Percentiles rank a stretch among this genome's conserved stretches.
phyloP scores from a whole-genome alignment of 2,797 vertebrate genomes.

The Spheniscus humboldti region DNA sequence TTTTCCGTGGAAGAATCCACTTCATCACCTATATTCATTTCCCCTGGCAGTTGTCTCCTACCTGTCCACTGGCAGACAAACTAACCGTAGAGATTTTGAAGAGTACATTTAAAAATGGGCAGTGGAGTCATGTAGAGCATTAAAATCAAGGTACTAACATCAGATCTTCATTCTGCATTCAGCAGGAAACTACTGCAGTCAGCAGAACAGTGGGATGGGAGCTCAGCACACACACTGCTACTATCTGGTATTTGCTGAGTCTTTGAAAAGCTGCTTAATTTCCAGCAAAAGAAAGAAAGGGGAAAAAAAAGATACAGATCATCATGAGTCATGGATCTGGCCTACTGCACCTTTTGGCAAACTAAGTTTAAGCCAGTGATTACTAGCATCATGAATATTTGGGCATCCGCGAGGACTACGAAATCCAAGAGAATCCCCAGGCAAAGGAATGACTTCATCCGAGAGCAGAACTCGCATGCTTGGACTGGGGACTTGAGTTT shows the following conservation, averaged over 20 bases:
- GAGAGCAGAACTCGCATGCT: neutral
- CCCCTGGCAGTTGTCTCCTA: neutral
- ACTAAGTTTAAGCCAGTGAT: neutral
- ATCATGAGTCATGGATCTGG: constrained; percentile 18
- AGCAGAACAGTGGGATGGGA: neutral
- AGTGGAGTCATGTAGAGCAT: neutral
- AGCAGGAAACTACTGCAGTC: neutral
- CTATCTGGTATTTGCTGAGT: neutral
- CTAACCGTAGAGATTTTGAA: neutral
- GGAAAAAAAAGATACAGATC: neutral
- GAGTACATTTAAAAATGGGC: neutral
- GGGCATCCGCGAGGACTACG: neutral
- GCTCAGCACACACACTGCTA: neutral
- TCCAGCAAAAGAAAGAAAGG: neutral
- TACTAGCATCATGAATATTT: neutral
- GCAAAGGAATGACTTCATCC: neutral
- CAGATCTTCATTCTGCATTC: neutral
- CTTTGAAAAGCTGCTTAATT: neutral
- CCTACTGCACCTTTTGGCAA: neutral
- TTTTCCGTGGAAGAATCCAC: neutral
- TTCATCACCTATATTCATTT: neutral
- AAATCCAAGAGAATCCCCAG: constrained; percentile 17
- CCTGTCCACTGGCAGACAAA: neutral
- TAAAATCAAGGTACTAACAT: neutral
- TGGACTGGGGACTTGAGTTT: neutral